Conservation (phyloP, 1,140 invertebrate genomes). For the Calosoma granatense region DNA sequence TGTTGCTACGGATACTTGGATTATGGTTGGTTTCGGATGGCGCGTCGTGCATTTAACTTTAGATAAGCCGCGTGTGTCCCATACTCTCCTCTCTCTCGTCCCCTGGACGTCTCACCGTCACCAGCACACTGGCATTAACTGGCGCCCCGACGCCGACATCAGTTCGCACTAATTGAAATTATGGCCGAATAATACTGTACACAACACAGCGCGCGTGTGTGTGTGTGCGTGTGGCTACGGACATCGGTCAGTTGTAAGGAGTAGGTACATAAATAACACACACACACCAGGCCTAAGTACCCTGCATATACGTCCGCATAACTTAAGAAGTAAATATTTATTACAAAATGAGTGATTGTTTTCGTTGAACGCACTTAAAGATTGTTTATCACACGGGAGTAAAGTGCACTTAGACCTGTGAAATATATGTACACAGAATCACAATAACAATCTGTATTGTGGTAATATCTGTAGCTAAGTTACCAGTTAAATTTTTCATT, state of each 20-base stretch:
- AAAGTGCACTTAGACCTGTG: slow-evolving; percentile 20
- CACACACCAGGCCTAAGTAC: background rate
- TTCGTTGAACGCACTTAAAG: slow-evolving; percentile 19
- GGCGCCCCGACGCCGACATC: background rate
- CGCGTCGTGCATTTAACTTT: background rate
- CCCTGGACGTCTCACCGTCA: no score
- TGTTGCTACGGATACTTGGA: background rate
- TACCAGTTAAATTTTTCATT: no score
- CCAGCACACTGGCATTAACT: no score
- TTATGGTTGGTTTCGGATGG: background rate
- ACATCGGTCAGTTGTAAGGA: no score
- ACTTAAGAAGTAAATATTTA: slow-evolving; percentile 16
- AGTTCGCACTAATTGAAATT: slow-evolving; percentile 6
- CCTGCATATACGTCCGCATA: background rate
- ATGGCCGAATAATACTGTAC: background rate
- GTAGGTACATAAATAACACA: background rate
- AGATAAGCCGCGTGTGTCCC: background rate
- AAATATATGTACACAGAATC: no score
- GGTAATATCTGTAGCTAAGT: no score
- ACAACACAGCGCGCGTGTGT: background rate
- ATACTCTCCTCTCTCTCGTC: background rate
- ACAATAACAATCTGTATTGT: no score
- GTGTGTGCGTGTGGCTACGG: background rate
- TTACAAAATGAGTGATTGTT: slow-evolving; percentile 23
- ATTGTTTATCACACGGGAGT: slow-evolving; percentile 17